Conservation (phyloP, 1,140 invertebrate genomes). For the Schlechtendalia chinensis region DNA sequence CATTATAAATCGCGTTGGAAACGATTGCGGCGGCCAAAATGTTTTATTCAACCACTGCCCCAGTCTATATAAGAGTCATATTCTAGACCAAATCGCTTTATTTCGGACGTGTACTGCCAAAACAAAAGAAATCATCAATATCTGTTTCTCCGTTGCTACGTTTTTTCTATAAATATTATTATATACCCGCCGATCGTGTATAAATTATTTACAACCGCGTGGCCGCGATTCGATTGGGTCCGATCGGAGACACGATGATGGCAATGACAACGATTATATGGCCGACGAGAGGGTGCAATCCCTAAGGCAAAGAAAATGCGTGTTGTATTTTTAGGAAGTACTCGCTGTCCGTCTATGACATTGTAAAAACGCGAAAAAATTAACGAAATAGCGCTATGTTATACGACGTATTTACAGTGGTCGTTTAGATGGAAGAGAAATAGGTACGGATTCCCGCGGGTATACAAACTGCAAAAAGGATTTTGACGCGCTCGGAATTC, state of each 20-base stretch:
- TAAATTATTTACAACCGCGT: conserved; percentile 29
- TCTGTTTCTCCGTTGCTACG: not conserved
- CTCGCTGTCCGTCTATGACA: no score
- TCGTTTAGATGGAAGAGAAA: not conserved
- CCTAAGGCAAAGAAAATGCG: not conserved
- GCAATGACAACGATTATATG: not conserved
- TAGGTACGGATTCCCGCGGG: no score
- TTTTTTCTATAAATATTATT: not conserved
- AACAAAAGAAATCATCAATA: conserved; percentile 36
- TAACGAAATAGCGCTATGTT: not conserved
- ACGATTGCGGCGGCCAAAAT: conserved; percentile 2
- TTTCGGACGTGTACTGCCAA: conserved; percentile 31
- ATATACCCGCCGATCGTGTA: not conserved
- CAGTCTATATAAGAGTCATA: not conserved
- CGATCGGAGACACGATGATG: not conserved
- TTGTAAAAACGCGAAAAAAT: not conserved
- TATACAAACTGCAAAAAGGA: no score
- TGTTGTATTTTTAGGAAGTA: not conserved
- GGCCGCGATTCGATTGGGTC: not conserved
- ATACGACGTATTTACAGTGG: not conserved
- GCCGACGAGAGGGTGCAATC: not conserved
- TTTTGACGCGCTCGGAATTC: no score
- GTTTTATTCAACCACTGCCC: conserved; percentile 33
- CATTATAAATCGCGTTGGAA: conserved; percentile 16
- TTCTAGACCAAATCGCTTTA: conserved; percentile 32